Evolutionary conservation across 2,797 vertebrate genomes (phyloP), one percentile per base, ranked within the genome.

Genomic region (Mycteria americana): DNA sequence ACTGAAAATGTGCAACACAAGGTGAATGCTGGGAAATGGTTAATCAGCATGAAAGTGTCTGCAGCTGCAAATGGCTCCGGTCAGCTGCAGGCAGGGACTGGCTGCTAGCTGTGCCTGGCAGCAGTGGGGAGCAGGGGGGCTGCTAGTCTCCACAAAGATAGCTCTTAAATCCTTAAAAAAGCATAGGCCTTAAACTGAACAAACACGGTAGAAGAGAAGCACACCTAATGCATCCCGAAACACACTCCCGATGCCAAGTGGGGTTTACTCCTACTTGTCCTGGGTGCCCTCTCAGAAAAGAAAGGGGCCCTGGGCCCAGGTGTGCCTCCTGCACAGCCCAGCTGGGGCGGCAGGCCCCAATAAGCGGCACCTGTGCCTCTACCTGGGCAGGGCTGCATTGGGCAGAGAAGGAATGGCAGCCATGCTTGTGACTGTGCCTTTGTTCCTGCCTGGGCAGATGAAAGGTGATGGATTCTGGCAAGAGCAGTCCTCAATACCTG

Each of bases 391-490:
- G 7, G 15, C 64, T n/a, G 30, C 0, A 3, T 5, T 18, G 7
- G 22, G 39, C 60, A 31, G 31, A 35, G 63, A 22, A 23, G 48
- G 25, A n/a, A 3, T 0, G 8, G 41, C 21, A 13, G 75, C 31
- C 0, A 0, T 4, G 21, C 1, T 7, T 1, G 0, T 4, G 18
- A 2, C 6, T 45, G 62, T 27, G 37, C 28, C 25, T 41, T 48
- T 23, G 43, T 24, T 25, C n/a, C 22, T 46, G 10, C 28, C 35
- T 13, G 13, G 4, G 13, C 9, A 7, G 12, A 4, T 4, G 45
- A 35, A 39, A 33, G 41, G 51, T 18, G 62, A 7, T 6, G 25
- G 65, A 11, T 12, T 62, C 17, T 13, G 19, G 56, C 11, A 27
- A n/a, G 28, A 76, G 39, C 17, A 24, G 43, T 23, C 37, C 27